Base-by-base conservation (phyloP, 2,888 invertebrate genomes). In the Drosophila nigricruria region DNA sequence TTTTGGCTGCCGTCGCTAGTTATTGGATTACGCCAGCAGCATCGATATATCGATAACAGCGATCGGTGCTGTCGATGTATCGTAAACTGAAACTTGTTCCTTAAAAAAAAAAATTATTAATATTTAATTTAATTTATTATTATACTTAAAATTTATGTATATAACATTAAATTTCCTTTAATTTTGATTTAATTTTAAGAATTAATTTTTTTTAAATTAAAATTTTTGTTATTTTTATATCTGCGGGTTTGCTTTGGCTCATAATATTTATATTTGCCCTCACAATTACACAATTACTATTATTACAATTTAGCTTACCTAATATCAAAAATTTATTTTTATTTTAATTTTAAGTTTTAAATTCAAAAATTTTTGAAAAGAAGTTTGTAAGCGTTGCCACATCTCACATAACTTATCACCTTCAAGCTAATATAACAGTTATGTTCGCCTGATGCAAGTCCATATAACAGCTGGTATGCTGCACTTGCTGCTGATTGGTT, bases 21-120 rank as follows among this genome's bases (percentile, higher is more conserved):
- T 52, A 72, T 49, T 20, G 36, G 59, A 34, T 23, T 20, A 36
- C 3, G 16, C 5, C 18, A 25, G 27, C n/a, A 14, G 20, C 16
- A 45, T 23, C 66, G 71, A 60, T 71, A 1, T 23, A 70, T 30
- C 38, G 71, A 70, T 71, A 25, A 23, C 18, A n/a, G 36, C 18
- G 70, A 66, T 66, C 62, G 27, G 14, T 12, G 36, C 20, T 8
- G 9, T n/a, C 49, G 30, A 49, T 49, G 12, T 49, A 49, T 49
- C 45, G 45, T 10, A 27, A 27, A 5, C 2, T n/a, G 27, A 25
- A n/a, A n/a, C 10, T 27, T 2, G 6, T 23, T 40, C 10, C 5
- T 18, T 18, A 40, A 4, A 38, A 38, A 3, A n/a, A 18, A n/a
- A 9, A 38, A 9, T 38, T 18, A 16, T 9, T 3, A 36, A 9